Base-by-base conservation (phyloP, 1,140 invertebrate species). In the Penaeus japonicus region DNA sequence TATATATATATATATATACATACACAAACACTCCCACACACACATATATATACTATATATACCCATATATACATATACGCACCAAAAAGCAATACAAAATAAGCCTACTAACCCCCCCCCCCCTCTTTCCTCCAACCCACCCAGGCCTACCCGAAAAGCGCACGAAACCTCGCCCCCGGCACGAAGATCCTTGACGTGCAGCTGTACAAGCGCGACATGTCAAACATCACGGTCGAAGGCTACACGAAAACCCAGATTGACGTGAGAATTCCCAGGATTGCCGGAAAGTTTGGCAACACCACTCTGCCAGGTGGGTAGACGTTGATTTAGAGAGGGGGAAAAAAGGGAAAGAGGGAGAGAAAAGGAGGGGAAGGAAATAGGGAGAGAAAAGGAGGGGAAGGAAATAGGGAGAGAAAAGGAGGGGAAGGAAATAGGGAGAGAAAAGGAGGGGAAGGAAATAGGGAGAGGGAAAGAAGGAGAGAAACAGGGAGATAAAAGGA, bases 171-270 rank as follows among this genome's bases (percentile, higher is more conserved):
- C 24, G 81, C 87, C 54, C 39, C 7, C 0, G 87, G 87, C 22
- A 62, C 70, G 20, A 89, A 84, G 55, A 65, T 89, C n/a, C 24
- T 89, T 1, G 81, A 79, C 73, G 24, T 89, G 65, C 20, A 84
- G 18, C 27, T 89, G 0, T 30, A 47, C 18, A 18, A 27, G 24
- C 24, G 55, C 20, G 65, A 84, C 27, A 22, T 75, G 17, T 47
- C 62, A 3, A 24, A 5, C 2, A 24, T 89, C 4, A 27, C 47
- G n/a, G 65, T 89, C n/a, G 70, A 77, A n/a, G 47, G 73, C 3
- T 47, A 73, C 24, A 75, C 70, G 4, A 70, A 24, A 4, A 32
- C 20, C 18, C 65, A 32, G 20, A 85, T 85, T 55, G n/a, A 75
- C 24, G 78, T 85, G 24, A 53, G 53, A n/a, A 75, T 85, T 0